Evolutionary conservation across 2,113 vertebrate species (phyloP).

Genomic region (Cyphomyrus plagiostoma): DNA sequence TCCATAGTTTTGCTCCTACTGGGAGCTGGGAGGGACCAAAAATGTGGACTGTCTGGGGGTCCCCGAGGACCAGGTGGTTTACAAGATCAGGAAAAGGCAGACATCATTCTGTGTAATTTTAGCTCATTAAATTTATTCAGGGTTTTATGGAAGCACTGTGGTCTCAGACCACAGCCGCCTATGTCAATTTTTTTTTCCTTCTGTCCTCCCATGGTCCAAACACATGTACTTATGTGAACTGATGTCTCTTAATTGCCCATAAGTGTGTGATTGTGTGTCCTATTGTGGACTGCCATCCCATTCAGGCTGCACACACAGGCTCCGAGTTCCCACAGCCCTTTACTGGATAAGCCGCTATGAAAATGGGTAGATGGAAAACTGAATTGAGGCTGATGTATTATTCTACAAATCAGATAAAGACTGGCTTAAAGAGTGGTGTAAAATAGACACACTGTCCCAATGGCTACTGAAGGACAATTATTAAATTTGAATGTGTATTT

Average conservation of each 20-base stretch:
- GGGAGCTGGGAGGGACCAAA: too few species aligned
- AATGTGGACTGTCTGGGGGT: neutral
- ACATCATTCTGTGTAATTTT: neutral
- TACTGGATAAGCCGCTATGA: neutral
- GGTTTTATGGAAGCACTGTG: neutral
- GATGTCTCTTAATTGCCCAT: neutral
- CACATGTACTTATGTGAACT: neutral
- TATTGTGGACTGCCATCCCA: neutral
- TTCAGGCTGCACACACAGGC: neutral
- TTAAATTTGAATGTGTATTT: neutral
- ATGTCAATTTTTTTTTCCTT: neutral
- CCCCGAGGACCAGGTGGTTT: neutral
- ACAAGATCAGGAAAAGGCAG: neutral
- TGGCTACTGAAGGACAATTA: neutral
- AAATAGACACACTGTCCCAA: neutral
- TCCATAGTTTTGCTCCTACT: too few species aligned
- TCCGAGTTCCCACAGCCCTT: neutral
- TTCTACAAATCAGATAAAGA: neutral
- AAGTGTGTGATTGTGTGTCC: neutral
- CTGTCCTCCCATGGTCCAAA: neutral
- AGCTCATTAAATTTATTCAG: neutral
- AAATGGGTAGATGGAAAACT: neutral
- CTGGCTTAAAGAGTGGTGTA: neutral
- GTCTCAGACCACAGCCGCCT: neutral
- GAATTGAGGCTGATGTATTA: neutral